phyloP scores from a whole-genome alignment of 2,113 vertebrate genomes.

The Ceyx cyanopectus region DNA sequence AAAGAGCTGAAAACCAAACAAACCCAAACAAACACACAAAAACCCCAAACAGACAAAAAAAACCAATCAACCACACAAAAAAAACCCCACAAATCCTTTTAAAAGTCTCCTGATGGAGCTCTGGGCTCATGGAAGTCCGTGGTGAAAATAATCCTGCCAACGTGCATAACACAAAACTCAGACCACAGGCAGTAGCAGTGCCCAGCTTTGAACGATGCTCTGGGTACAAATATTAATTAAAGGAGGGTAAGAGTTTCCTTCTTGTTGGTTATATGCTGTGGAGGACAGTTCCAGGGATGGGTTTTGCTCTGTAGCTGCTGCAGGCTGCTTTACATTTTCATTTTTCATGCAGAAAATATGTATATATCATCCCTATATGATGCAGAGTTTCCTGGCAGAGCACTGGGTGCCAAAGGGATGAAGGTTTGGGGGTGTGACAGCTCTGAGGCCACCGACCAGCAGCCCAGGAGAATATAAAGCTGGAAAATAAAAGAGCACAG shows the following conservation, averaged over 20 bases:
- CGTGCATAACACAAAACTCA: fast-evolving
- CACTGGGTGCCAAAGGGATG: neutral
- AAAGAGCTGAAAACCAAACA: neutral
- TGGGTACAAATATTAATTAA: neutral
- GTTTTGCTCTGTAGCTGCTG: neutral
- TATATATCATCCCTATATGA: neutral
- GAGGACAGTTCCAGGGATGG: neutral
- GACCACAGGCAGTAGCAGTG: neutral
- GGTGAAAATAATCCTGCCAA: neutral
- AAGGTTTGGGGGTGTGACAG: neutral
- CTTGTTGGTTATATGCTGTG: neutral
- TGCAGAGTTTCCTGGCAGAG: neutral
- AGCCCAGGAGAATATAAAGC: neutral
- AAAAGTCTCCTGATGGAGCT: neutral
- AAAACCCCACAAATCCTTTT: neutral
- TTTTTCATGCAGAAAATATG: neutral
- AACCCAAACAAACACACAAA: neutral
- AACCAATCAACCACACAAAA: too few relatives aligned
- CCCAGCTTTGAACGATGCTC: neutral
- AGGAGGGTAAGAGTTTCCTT: neutral
- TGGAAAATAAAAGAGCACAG: neutral
- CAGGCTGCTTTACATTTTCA: neutral
- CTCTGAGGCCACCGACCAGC: neutral
- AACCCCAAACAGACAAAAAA: neutral
- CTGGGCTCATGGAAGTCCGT: neutral